phyloP scores from a whole-genome alignment of 2,113 vertebrate species.

The Laterallus jamaicensis region DNA sequence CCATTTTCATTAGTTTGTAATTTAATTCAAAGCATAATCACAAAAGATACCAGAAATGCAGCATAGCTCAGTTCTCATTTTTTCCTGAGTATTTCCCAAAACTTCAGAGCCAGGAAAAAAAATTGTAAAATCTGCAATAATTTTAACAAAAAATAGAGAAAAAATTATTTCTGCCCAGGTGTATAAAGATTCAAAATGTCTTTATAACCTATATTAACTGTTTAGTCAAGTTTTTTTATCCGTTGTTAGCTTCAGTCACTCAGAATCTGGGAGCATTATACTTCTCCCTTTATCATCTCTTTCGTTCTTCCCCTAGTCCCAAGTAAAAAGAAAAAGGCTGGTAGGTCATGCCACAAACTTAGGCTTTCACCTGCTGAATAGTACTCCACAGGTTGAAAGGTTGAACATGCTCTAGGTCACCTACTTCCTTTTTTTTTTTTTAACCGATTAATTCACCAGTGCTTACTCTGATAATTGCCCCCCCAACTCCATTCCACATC shows the following conservation, averaged over 20 bases:
- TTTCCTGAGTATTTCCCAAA: not conserved
- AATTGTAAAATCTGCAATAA: not conserved
- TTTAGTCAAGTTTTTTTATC: not conserved
- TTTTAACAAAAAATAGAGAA: not conserved
- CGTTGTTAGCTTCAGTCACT: not conserved
- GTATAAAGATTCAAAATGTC: not conserved
- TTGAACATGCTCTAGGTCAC: not conserved
- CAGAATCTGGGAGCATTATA: not conserved
- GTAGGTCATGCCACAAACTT: not conserved
- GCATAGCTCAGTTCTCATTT: not conserved
- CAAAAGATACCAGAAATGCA: not conserved
- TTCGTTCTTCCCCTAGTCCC: not conserved
- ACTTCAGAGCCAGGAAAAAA: not conserved
- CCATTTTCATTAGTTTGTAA: not conserved
- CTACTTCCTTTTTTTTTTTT: not conserved
- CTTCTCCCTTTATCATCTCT: not conserved
- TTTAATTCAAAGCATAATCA: not conserved
- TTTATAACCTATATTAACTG: not conserved
- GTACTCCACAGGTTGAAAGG: not conserved
- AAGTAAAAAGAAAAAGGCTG: not conserved
- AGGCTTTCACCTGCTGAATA: not conserved
- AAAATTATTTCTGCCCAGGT: not conserved
- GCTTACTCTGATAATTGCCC: not conserved
- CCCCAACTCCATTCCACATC: rapidly evolving
- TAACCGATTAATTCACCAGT: not conserved